Base-by-base conservation (phyloP, 2,113 vertebrate genomes). In the Podocnemis expansa region DNA sequence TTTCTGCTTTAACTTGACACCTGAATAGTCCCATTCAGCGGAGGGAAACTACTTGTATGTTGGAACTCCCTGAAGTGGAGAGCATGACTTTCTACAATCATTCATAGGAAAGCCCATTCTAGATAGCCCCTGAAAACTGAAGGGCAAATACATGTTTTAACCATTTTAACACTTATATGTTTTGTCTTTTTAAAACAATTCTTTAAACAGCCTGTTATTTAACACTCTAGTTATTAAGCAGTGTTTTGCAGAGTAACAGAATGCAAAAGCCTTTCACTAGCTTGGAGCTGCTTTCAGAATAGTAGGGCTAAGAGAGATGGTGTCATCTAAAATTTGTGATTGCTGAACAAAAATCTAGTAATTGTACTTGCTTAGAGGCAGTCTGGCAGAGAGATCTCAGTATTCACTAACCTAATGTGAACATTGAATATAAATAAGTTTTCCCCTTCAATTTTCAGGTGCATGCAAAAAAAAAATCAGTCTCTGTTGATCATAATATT, bases 191-290 rank as follows among this genome's bases (percentile, higher is more conserved):
- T 29, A 31, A 60, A 60, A 29, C 55, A 41, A 10, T 67, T 60
- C 25, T 95, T 75, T 76, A 10, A 81, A 76, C 34, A 87, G 47
- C 2, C 29, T 8, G 43, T 90, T 92, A 88, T 16, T 90, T 54
- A 31, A 25, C 79, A 55, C 70, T 10, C 78, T 1, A 84, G 1
- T 80, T 92, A 55, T 82, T 38, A 80, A 82, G 75, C 87, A 86
- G 52, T 29, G 5, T 0, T 0, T 80, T 8, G n/a, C 75, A 80
- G 45, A 0, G 0, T 81, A 70, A 52, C 22, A 60, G 58, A 79
- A 16, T n/a, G 60, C 80, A n/a, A 70, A 22, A 41, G 67, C 19
- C 21, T 70, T 38, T 70, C 17, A 8, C 34, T 70, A 70, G n/a
- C 51, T 83, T 22, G 56, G 24, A 1, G 1, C 34, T 7, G 3